phyloP scores from a whole-genome alignment of 2,888 invertebrate species.

The Scaptodrosophila latifasciaeformis region DNA sequence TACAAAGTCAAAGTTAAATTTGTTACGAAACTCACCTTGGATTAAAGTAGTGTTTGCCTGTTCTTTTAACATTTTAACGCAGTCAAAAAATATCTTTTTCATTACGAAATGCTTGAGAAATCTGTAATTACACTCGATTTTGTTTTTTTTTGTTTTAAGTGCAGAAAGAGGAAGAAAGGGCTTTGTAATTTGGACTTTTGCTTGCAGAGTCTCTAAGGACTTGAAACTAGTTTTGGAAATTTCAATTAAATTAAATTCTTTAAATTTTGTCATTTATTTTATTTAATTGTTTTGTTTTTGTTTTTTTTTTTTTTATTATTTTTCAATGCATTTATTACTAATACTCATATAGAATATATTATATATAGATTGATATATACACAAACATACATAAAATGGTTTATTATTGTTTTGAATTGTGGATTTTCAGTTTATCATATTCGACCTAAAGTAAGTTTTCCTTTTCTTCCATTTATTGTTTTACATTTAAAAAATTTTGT shows the following conservation, averaged over 20 bases:
- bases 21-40: conserved; percentile 62
- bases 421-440: conserved; percentile 24
- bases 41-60: no score
- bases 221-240: no score
- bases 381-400: conserved; percentile 65
- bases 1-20: no score
- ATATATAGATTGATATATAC: conserved; percentile 55
- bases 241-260: not conserved
- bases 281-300: not conserved
- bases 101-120: no score
- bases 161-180: no score
- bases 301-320: conserved; percentile 22
- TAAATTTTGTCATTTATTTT: not conserved
- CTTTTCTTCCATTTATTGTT: conserved; percentile 19
- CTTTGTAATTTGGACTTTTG: conserved; percentile 3
- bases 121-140: no score
- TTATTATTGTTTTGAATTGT: conserved; percentile 25
- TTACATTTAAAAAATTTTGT: conserved; percentile 52
- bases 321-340: conserved; percentile 57
- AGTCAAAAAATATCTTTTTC: not conserved
- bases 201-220: conserved; percentile 17
- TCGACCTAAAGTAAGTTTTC: conserved; percentile 12
- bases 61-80: not conserved
- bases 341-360: conserved; percentile 54
- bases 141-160: no score